Evolutionary conservation across 1,140 invertebrate species (phyloP).

Genomic region (Aphaenogaster ashmeadi): DNA sequence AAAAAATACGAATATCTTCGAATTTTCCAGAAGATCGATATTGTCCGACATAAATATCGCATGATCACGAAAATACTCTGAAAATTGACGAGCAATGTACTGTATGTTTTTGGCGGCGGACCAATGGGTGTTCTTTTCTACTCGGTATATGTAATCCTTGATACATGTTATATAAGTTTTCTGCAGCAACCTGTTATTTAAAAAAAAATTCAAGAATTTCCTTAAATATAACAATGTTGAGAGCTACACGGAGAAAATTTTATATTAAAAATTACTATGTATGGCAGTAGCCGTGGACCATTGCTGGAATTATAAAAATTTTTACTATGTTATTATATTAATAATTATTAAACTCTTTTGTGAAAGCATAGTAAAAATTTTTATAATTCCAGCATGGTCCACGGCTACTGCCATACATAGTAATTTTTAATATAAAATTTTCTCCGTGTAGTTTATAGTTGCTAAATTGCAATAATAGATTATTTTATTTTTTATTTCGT

Average conservation of each 20-base stretch:
- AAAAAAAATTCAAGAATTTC: background rate
- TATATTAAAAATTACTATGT: too few relatives aligned
- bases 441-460: background rate
- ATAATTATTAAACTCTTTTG: too few relatives aligned
- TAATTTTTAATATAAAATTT: too few relatives aligned
- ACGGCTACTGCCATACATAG: too few relatives aligned
- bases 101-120: background rate
- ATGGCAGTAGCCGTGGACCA: too few relatives aligned
- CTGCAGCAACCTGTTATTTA: background rate
- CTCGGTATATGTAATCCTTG: background rate
- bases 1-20: constrained; percentile 48
- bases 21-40: constrained; percentile 32
- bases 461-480: background rate
- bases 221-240: background rate
- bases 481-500: background rate
- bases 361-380: too few relatives aligned
- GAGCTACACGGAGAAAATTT: too few relatives aligned
- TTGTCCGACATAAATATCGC: constrained; percentile 1
- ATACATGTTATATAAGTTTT: background rate
- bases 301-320: too few relatives aligned
- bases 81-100: constrained; percentile 2
- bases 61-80: constrained; percentile 21
- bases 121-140: background rate
- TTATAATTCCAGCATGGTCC: too few relatives aligned
- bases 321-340: too few relatives aligned